These are phyloP conservation scores for Molothrus aeneus DNA, from an alignment of 2,797 vertebrate genomes.

Conservation along the genomic window DNA sequence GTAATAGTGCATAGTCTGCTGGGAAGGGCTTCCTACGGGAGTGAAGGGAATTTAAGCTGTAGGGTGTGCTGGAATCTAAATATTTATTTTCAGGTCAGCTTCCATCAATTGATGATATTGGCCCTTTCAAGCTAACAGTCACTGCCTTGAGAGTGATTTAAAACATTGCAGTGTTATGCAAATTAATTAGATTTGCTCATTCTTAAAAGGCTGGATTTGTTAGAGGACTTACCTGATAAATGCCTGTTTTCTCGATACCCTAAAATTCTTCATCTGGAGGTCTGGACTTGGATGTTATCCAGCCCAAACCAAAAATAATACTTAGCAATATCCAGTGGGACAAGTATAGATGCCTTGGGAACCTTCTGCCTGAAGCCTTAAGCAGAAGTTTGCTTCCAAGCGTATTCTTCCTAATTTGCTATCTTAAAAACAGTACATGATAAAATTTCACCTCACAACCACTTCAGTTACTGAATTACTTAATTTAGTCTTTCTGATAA, in stretches of 20 bases:
- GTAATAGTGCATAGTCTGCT: background rate
- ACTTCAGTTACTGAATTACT: background rate
- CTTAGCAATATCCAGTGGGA: background rate
- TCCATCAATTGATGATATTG: background rate
- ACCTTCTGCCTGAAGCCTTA: background rate
- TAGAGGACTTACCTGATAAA: background rate
- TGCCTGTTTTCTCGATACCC: background rate
- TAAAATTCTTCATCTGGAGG: background rate
- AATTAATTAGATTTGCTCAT: background rate
- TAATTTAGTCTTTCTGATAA: background rate
- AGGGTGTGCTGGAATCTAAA: background rate
- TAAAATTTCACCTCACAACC: background rate
- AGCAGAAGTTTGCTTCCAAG: background rate
- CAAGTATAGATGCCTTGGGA: background rate
- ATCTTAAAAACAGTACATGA: background rate
- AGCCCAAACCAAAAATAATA: background rate
- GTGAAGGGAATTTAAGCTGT: background rate
- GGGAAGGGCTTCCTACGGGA: background rate
- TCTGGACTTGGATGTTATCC: background rate
- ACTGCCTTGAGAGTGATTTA: background rate
- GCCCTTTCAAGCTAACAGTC: background rate
- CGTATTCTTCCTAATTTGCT: background rate
- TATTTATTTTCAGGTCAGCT: background rate
- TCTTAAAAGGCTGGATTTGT: background rate
- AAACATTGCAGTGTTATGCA: background rate